Percentiles rank a stretch among this genome's conserved stretches.
These are phyloP conservation scores for Polydrusus cervinus DNA, from an alignment of 2,888 invertebrate genomes.

Conservation along the genomic window DNA sequence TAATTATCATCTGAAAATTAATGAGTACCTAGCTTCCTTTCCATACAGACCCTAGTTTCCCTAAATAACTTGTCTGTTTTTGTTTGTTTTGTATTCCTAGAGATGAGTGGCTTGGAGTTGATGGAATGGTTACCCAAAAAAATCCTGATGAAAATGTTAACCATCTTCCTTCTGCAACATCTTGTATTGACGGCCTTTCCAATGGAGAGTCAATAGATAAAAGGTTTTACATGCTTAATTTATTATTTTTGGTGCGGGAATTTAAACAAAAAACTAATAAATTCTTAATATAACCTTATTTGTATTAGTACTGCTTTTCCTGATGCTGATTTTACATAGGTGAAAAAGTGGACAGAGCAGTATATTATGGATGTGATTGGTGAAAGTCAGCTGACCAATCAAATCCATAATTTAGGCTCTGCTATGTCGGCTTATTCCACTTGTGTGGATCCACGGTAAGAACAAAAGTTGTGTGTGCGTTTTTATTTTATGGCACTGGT, in stretches of 20 bases:
- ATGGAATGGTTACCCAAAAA: conserved; percentile 83
- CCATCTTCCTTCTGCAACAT: conserved; percentile 69
- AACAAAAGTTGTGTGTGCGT: too few relatives aligned
- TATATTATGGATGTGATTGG: too few relatives aligned
- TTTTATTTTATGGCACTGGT: too few relatives aligned
- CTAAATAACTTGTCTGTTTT: conserved; percentile 30
- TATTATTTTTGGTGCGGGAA: conserved; percentile 5
- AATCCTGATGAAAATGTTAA: conserved; percentile 79
- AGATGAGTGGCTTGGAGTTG: conserved; percentile 82
- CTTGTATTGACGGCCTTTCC: conserved; percentile 62
- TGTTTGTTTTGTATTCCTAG: conserved; percentile 67
- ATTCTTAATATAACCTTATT: neutral
- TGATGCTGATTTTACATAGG: too few relatives aligned
- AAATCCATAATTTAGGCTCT: too few relatives aligned
- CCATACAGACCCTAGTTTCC: neutral
- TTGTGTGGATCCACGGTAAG: too few relatives aligned
- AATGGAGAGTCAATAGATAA: conserved; percentile 65
- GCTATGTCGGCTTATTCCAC: too few relatives aligned
- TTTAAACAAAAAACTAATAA: conserved; percentile 8
- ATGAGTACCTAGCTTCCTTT: too few relatives aligned
- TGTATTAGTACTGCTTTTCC: too few relatives aligned
- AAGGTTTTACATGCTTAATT: conserved; percentile 65
- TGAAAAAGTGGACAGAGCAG: too few relatives aligned
- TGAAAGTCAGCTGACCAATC: too few relatives aligned
- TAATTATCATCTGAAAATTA: too few relatives aligned